Evolutionary conservation across 1,140 invertebrate genomes (phyloP).

Genomic region (Drosophila nasuta): DNA sequence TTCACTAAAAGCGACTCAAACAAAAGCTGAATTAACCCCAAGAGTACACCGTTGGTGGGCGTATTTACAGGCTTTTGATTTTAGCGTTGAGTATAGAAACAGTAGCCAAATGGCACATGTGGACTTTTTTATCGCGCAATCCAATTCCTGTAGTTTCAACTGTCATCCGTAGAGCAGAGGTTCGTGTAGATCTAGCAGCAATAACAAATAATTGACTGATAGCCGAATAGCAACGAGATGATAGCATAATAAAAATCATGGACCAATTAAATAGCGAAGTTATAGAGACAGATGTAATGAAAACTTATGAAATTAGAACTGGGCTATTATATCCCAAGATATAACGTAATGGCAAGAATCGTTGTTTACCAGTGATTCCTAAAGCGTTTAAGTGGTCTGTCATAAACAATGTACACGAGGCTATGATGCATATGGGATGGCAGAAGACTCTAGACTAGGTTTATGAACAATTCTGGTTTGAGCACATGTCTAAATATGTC

Average conservation of each 20-base stretch:
- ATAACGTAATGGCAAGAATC: no score
- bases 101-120: not conserved
- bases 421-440: no score
- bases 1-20: conserved; percentile 17
- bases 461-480: no score
- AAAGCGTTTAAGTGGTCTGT: no score
- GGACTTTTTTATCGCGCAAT: not conserved
- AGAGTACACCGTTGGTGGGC: conserved; percentile 16
- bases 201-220: conserved; percentile 3
- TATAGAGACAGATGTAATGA: not conserved
- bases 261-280: not conserved
- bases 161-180: not conserved
- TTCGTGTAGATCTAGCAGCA: conserved; percentile 1
- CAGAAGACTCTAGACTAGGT: no score
- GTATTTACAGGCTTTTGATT: conserved; percentile 7
- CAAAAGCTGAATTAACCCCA: not conserved
- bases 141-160: not conserved
- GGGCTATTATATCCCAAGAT: no score
- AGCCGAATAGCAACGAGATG: not conserved
- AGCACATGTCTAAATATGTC: no score
- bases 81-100: not conserved
- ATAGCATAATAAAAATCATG: no score
- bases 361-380: no score
- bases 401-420: no score
- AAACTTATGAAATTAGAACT: no score